A percentile compares a stretch with the other conserved stretches of the same genome.
These are phyloP conservation scores for Cheilosia grossa DNA, from an alignment of 2,888 invertebrate genomes.

Conservation along the genomic window DNA sequence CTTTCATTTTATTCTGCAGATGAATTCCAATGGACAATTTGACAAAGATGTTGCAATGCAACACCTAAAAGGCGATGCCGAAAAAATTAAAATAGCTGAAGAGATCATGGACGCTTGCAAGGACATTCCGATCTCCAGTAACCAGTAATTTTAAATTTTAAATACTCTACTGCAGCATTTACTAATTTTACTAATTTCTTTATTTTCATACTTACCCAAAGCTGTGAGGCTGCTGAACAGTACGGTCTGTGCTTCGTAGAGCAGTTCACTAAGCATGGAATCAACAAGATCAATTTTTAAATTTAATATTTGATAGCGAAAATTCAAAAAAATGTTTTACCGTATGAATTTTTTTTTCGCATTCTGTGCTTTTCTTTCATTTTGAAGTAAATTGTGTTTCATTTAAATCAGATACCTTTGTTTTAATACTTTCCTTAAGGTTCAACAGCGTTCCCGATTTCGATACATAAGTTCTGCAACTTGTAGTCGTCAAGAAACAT, in stretches of 20 bases:
- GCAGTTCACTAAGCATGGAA: constrained; percentile 76
- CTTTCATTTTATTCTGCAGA: constrained; percentile 37
- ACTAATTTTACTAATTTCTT: background rate
- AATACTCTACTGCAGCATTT: background rate
- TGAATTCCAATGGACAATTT: constrained; percentile 78
- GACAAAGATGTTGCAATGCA: constrained; percentile 71
- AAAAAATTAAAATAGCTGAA: constrained; percentile 76
- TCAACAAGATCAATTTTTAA: constrained; percentile 64
- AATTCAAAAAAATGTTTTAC: no score
- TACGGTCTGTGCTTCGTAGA: constrained; percentile 77
- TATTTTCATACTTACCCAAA: background rate
- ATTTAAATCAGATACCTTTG: no score
- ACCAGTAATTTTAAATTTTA: constrained; percentile 60
- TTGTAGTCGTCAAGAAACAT: no score
- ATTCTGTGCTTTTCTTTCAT: no score
- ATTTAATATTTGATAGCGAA: background rate
- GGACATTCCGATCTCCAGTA: constrained; percentile 75
- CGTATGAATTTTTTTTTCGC: no score
- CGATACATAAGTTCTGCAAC: no score
- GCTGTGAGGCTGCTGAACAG: constrained; percentile 79
- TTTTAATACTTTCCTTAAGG: no score
- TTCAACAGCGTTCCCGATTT: no score
- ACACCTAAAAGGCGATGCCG: constrained; percentile 76
- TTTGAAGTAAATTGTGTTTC: no score
- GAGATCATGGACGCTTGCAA: constrained; percentile 77